phyloP scores from a whole-genome alignment of 2,113 vertebrate genomes.

The Callipepla californica region DNA sequence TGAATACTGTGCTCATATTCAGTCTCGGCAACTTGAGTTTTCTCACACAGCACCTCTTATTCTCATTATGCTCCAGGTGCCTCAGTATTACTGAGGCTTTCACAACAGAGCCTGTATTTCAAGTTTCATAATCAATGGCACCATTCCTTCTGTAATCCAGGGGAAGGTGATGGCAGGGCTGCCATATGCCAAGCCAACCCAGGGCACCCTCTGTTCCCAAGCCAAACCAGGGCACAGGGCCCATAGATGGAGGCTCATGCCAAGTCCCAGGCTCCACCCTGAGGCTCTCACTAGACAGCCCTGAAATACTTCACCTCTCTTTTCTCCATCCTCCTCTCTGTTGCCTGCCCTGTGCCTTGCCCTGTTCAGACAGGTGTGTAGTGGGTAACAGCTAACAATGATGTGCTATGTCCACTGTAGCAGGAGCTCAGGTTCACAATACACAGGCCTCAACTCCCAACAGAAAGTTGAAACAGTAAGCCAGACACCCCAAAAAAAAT shows the following conservation, averaged over 20 bases:
- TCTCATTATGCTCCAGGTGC: neutral
- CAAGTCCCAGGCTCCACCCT: neutral
- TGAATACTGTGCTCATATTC: neutral
- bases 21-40: neutral
- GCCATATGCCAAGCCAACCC: rapidly evolving
- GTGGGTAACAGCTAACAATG: neutral
- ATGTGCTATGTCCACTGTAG: rapidly evolving
- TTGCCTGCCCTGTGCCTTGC: neutral
- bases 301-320: neutral
- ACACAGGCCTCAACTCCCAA: neutral
- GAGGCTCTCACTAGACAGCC: rapidly evolving
- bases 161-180: rapidly evolving
- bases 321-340: neutral
- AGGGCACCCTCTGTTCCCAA: neutral
- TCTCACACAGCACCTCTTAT: neutral
- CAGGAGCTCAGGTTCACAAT: rapidly evolving
- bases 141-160: neutral
- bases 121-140: neutral
- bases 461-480: neutral
- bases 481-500: neutral
- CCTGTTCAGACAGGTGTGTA: rapidly evolving
- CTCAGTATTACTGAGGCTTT: neutral
- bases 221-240: too few relatives aligned
- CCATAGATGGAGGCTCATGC: too few relatives aligned
- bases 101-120: neutral